phyloP scores from a whole-genome alignment of 2,797 vertebrate species.

The Pangasius krempfi region DNA sequence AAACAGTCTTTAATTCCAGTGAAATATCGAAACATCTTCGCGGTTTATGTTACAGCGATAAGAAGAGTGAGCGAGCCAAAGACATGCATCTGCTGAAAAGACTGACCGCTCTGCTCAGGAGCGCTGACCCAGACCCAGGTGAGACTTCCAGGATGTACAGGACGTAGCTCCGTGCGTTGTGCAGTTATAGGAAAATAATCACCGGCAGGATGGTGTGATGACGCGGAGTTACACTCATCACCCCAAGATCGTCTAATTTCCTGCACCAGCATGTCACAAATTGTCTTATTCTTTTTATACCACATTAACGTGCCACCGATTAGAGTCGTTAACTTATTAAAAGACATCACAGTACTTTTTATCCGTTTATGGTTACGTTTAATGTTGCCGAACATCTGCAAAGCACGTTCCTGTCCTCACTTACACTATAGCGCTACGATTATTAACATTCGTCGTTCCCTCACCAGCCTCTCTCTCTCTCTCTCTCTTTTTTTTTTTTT shows the following conservation, averaged over 20 bases:
- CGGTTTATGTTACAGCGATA: conserved; percentile 80
- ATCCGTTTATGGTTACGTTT: not conserved
- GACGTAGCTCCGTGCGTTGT: not conserved
- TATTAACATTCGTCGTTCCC: not conserved
- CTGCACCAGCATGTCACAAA: not conserved
- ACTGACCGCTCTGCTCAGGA: conserved; percentile 80
- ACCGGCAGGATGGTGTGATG: not conserved
- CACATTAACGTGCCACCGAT: not conserved
- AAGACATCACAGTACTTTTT: not conserved
- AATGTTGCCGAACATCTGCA: not conserved
- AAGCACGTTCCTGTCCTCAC: too few relatives aligned
- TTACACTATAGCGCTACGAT: not conserved
- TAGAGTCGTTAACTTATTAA: too few relatives aligned
- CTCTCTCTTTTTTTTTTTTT: too few relatives aligned
- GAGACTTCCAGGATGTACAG: conserved; percentile 16
- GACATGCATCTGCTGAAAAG: conserved; percentile 95
- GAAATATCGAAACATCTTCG: not conserved
- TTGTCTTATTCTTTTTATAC: not conserved
- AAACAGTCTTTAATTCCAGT: not conserved
- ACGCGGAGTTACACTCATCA: not conserved
- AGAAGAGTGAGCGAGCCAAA: conserved; percentile 95
- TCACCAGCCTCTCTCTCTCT: not conserved
- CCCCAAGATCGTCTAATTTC: not conserved
- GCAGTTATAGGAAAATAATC: not conserved
- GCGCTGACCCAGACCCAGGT: conserved; percentile 72